Percentiles rank a stretch among this genome's conserved stretches.
Evolutionary conservation across 2,797 vertebrate species (phyloP).

Genomic region (Leptatherina wallacei): DNA sequence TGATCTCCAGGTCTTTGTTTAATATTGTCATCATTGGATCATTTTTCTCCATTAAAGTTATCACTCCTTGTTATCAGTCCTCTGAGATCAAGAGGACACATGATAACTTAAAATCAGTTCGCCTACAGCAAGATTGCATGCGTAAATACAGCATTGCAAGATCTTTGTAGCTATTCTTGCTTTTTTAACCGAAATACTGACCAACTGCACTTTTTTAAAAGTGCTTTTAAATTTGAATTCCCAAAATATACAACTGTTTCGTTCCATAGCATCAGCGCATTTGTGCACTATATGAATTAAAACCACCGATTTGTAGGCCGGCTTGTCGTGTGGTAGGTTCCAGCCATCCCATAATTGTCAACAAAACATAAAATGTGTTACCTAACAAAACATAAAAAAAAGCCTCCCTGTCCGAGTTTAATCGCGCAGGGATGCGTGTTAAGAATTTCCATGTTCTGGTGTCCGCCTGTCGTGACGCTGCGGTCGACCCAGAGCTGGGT

Average conservation of each 20-base stretch:
- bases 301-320: constrained; percentile 14
- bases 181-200: neutral
- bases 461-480: constrained; percentile 69
- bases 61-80: neutral
- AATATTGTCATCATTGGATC: neutral
- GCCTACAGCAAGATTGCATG: constrained; percentile 54
- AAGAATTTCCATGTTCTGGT: constrained; percentile 56
- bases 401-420: constrained; percentile 14
- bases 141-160: constrained; percentile 9
- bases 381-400: neutral
- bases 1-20: neutral
- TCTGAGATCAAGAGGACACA: constrained; percentile 19
- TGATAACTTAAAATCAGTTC: constrained; percentile 20
- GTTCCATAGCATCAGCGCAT: neutral
- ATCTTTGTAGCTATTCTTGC: neutral
- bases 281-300: neutral
- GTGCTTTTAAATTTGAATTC: neutral
- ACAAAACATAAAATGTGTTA: constrained; percentile 33
- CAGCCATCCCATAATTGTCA: constrained; percentile 22
- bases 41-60: neutral
- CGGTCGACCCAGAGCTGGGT: constrained; percentile 75
- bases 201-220: neutral
- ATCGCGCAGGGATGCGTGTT: constrained; percentile 18
- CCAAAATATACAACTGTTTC: neutral
- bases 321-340: constrained; percentile 21